Conservation (phyloP, 2,797 vertebrate genomes). For the Chaenodraco wilsoni region DNA sequence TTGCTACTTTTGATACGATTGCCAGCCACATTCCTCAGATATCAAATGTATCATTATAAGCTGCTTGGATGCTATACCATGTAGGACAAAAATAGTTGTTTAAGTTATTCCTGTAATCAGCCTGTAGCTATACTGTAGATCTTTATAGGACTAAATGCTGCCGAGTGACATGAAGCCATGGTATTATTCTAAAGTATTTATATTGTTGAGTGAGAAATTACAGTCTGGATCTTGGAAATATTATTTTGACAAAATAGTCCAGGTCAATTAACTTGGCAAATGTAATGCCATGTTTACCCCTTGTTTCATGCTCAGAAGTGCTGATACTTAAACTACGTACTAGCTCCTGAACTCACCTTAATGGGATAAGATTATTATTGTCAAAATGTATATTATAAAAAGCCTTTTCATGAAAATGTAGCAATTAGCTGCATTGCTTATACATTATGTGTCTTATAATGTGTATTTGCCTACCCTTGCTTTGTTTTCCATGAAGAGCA, state of each 20-base stretch:
- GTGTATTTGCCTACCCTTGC: background rate
- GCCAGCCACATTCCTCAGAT: background rate
- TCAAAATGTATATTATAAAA: no score
- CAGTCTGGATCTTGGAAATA: background rate
- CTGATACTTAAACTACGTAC: background rate
- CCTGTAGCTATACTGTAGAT: background rate
- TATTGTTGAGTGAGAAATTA: background rate
- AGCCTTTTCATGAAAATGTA: background rate
- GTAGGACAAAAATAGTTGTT: background rate
- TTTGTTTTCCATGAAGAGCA: constrained; percentile 77
- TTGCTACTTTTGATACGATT: background rate
- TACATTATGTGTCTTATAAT: background rate
- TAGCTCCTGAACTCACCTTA: background rate
- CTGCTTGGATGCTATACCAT: background rate
- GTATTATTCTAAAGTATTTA: background rate
- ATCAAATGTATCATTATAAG: background rate
- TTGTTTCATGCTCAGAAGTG: no score
- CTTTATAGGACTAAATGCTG: background rate
- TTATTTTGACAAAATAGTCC: background rate
- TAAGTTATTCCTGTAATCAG: background rate
- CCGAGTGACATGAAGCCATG: background rate
- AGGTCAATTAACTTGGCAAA: background rate
- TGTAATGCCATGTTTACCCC: background rate
- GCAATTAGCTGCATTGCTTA: no score
- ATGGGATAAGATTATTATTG: background rate